Evolutionary conservation across 2,797 vertebrate species (phyloP), one percentile per base, ranked within the genome.

Genomic region (Alcedo quadribrachys): DNA sequence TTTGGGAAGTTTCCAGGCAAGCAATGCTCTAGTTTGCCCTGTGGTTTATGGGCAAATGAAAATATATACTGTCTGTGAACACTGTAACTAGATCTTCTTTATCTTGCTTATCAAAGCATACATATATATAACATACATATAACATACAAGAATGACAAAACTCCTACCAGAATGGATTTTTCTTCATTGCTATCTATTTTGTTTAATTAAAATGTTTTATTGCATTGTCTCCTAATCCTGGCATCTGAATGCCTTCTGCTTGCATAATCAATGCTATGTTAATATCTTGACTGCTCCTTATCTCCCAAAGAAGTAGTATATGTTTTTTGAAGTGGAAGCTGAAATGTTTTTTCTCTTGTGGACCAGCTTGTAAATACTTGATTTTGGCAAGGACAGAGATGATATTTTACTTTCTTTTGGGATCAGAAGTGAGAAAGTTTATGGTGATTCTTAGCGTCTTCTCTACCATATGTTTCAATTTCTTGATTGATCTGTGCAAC

Each of bases 1-100:
- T 76, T 87, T 94, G 85, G 73, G 91, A 76, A 87, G 46, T 66
- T 91, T 94, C 80, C 89, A 87, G 66, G 66, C 43, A 78, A 62
- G 65, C 50, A 55, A 8, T 86, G 67, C 40, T 91, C 12, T 42
- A 24, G 30, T 83, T 89, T 82, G 69, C 20, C 62, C 75, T 86
- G 51, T 28, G 32, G 30, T 71, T 92, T 87, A 37, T 67, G 53
- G 70, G 50, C 70, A 84, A 53, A 81, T 76, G 32, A 79, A 81
- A 84, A 86, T 66, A 35, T 33, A 85, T 71, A 81, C 69, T 91
- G 58, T 50, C 11, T 63, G 4, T 3, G 8, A 71, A n/a, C 33
- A 68, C 2, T 17, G 6, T 40, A 61, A 66, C 37, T 75, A 81
- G 16, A 46, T 54, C 37, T 43, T 81, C 32, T 87, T 76, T 82